phyloP scores from a whole-genome alignment of 2,797 vertebrate genomes.

The Leptodactylus fallax region DNA sequence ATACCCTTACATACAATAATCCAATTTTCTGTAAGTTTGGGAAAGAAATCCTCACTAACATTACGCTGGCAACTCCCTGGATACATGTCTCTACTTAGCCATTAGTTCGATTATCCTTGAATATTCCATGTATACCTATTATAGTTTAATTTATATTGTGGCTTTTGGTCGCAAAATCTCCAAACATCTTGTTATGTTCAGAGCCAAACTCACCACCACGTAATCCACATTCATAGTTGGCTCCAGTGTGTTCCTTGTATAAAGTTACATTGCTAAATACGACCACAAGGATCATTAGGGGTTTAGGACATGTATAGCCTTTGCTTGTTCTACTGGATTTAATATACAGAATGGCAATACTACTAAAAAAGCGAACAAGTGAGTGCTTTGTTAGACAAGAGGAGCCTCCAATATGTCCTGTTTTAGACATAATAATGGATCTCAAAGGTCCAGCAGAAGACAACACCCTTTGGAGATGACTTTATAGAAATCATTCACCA shows the following conservation, averaged over 20 bases:
- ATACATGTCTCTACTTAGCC: not conserved
- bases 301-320: not conserved
- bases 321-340: not conserved
- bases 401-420: not conserved
- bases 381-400: not conserved
- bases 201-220: not conserved
- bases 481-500: too few relatives aligned
- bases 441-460: too few relatives aligned
- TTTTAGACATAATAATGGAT: too few relatives aligned
- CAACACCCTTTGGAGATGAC: too few relatives aligned
- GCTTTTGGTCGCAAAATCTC: not conserved
- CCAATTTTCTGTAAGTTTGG: not conserved
- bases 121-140: not conserved
- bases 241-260: not conserved
- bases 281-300: not conserved
- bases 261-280: not conserved
- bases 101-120: conserved; percentile 2
- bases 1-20: not conserved
- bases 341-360: not conserved
- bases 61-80: not conserved
- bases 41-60: not conserved
- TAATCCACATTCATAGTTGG: not conserved
- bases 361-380: not conserved
- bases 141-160: not conserved
- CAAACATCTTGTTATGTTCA: not conserved